Conservation (phyloP, 2,888 invertebrate genomes). For the Tiphia femorata region DNA sequence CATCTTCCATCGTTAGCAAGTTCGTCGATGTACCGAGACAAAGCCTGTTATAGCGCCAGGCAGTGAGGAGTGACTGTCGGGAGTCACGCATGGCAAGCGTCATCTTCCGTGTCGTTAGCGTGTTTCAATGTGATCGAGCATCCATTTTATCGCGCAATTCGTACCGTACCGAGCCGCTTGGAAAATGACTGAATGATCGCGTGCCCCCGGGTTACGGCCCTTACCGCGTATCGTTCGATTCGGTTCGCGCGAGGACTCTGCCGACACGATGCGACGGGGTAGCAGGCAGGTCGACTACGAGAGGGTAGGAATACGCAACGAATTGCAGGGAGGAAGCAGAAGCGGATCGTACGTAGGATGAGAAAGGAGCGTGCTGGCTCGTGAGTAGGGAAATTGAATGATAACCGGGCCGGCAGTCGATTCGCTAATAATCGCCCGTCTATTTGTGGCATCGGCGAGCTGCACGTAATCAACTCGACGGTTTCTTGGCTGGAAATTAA, state of each 20-base stretch:
- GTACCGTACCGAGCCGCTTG: conserved; percentile 32
- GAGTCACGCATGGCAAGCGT: conserved; percentile 50
- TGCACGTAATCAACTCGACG: background rate
- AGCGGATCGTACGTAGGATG: conserved; percentile 3
- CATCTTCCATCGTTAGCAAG: conserved; percentile 17
- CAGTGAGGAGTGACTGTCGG: conserved; percentile 30
- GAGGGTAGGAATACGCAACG: conserved; percentile 12
- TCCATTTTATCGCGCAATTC: conserved; percentile 49
- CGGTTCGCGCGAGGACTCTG: conserved; percentile 28
- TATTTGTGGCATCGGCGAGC: background rate
- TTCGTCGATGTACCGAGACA: conserved; percentile 34
- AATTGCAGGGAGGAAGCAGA: conserved; percentile 2
- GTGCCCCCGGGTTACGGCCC: conserved; percentile 35
- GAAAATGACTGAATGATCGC: conserved; percentile 51
- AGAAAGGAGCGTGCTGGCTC: background rate
- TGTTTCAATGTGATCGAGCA: conserved; percentile 51
- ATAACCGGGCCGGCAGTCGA: conserved; percentile 14
- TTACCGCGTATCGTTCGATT: conserved; percentile 29
- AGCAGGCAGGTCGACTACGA: too few species aligned
- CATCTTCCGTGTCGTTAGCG: conserved; percentile 52
- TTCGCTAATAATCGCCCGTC: too few species aligned
- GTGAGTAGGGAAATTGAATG: conserved; percentile 30
- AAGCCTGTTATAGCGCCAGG: conserved; percentile 30
- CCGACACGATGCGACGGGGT: too few species aligned
- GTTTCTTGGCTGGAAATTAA: too few species aligned